These are phyloP conservation scores for Bombylius major DNA, from an alignment of 2,888 invertebrate species.

Conservation along the genomic window DNA sequence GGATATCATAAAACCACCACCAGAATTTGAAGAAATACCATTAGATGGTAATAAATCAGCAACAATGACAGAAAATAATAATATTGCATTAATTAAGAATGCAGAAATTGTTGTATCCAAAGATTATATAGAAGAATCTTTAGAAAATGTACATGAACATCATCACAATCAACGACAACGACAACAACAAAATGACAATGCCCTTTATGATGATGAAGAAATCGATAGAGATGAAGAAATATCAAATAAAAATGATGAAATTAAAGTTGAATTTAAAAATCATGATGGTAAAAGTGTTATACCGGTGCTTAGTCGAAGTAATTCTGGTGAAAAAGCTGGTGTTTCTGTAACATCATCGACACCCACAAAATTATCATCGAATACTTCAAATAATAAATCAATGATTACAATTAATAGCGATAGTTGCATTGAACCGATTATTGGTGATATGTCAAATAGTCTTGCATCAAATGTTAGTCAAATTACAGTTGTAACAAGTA, in stretches of 20 bases:
- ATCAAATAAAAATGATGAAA: slow-evolving; percentile 11
- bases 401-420: slow-evolving; percentile 20
- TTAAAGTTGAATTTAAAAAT: slow-evolving; percentile 17
- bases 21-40: slow-evolving; percentile 17
- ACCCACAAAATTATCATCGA: slow-evolving; percentile 8
- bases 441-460: slow-evolving; percentile 55
- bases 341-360: slow-evolving; percentile 10
- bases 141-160: neutral
- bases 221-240: neutral
- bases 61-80: slow-evolving; percentile 3
- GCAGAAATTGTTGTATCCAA: neutral
- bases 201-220: neutral
- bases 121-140: neutral
- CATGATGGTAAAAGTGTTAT: slow-evolving; percentile 17
- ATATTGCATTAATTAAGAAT: neutral
- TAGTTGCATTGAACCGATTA: slow-evolving; percentile 23
- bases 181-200: neutral
- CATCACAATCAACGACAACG: neutral
- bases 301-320: slow-evolving; percentile 22
- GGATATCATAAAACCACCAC: slow-evolving; percentile 19
- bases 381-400: slow-evolving; percentile 17
- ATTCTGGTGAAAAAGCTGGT: slow-evolving; percentile 17
- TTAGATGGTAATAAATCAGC: neutral
- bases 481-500: slow-evolving; percentile 70
- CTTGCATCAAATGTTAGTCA: slow-evolving; percentile 58